Base-by-base conservation (phyloP, 1,140 invertebrate genomes). In the Gerris buenoi region DNA sequence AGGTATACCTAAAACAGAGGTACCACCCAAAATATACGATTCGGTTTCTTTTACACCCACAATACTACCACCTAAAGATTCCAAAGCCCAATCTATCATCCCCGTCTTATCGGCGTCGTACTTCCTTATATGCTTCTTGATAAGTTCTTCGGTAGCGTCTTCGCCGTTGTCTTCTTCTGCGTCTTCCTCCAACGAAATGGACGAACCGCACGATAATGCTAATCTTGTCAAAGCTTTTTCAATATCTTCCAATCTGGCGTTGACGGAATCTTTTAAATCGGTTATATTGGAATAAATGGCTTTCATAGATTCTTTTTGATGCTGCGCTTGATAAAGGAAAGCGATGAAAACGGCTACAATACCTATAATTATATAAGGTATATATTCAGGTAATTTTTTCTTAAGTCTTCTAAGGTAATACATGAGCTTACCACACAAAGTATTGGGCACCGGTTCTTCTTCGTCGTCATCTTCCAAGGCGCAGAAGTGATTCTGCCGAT, bases 31-130 rank as follows among this genome's bases (percentile, higher is more conserved):
- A 25, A 18, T 29, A 56, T 64, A 67, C 14, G 65, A 61, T 59
- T 63, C 29, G 26, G 67, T 70, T 15, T 69, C 60, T 59, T 23
- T 28, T 29, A 46, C 67, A 22, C 68, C 57, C 58, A 29, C 64
- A n/a, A 70, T 70, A 58, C 64, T 56, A 22, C 25, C 66, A 22
- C 68, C 68, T 33, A 61, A 65, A 18, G 27, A 64, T 58, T 68
- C 61, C 25, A 69, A 61, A 14, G 68, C 67, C 65, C 63, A 70
- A 61, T 71, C 58, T 62, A 65, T 67, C 64, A 65, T 71, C 73
- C 68, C 68, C 2, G 68, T 69, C 64, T 66, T 69, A 62, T 68
- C 63, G 2, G 64, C 29, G 28, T 66, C 67, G 27, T 65, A 67
- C 2, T 62, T 65, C n/a, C 29, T 23, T 56, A 66, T 18, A 1